A percentile compares a stretch with the other conserved stretches of the same genome.
Conservation (phyloP, 2,113 vertebrate species). For the Glaucomys volans region DNA sequence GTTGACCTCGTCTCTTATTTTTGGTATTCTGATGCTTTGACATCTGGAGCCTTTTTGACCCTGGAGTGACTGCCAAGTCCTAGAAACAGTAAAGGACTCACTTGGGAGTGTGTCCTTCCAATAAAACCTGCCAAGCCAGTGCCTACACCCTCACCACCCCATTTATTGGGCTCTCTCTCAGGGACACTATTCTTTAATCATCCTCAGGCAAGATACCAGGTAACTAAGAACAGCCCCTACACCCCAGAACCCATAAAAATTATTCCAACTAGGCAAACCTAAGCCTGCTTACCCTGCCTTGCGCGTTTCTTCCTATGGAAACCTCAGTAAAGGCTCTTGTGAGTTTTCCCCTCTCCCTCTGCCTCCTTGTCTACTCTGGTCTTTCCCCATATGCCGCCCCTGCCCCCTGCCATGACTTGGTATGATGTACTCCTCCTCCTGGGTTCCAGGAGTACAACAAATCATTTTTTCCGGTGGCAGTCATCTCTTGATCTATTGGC, state of each 20-base stretch:
- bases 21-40: neutral
- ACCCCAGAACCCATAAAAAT: neutral
- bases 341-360: neutral
- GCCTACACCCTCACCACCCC: neutral
- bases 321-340: neutral
- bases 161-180: neutral
- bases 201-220: neutral
- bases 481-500: neutral
- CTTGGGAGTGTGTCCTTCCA: neutral
- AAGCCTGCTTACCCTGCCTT: neutral
- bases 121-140: neutral
- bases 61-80: neutral
- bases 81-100: neutral
- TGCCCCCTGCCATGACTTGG: neutral
- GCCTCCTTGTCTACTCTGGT: neutral
- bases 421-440: too few relatives aligned
- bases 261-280: neutral
- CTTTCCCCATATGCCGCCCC: too few relatives aligned
- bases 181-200: neutral
- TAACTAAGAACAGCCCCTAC: neutral
- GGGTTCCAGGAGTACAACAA: neutral
- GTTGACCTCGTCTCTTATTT: neutral
- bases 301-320: neutral
- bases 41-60: neutral
- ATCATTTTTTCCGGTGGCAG: neutral